Evolutionary conservation across 2,797 vertebrate genomes (phyloP).

Genomic region (Xenops minutus): DNA sequence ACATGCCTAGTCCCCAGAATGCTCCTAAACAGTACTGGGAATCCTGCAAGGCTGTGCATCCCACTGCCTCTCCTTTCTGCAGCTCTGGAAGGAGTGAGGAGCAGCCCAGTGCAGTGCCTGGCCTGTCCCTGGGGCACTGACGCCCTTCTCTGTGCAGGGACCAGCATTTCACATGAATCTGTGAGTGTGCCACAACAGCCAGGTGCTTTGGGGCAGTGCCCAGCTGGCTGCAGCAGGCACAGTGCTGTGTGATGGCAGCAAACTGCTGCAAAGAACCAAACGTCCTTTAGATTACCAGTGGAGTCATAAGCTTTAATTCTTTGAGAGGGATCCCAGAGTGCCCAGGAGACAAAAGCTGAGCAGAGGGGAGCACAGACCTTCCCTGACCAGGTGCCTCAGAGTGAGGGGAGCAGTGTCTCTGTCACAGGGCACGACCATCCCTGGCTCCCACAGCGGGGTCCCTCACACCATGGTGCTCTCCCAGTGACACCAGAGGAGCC

Average conservation of each 20-base stretch:
- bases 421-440: background rate
- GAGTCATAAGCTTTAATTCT: background rate
- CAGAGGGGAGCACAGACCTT: no score
- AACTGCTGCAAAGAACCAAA: background rate
- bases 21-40: background rate
- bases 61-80: background rate
- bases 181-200: background rate
- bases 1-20: fast-evolving
- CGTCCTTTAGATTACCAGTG: background rate
- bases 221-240: fast-evolving
- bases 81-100: fast-evolving
- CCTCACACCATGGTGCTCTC: background rate
- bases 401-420: no score
- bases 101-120: background rate
- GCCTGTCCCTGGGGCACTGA: background rate
- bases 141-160: background rate
- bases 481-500: fast-evolving
- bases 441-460: background rate
- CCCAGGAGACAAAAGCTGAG: background rate
- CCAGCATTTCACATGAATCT: background rate
- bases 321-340: fast-evolving
- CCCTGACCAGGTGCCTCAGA: fast-evolving
- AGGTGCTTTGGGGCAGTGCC: background rate
- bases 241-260: background rate
- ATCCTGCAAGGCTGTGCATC: fast-evolving